These are phyloP conservation scores for Tetrax tetrax DNA, from an alignment of 2,113 vertebrate species.

Conservation along the genomic window DNA sequence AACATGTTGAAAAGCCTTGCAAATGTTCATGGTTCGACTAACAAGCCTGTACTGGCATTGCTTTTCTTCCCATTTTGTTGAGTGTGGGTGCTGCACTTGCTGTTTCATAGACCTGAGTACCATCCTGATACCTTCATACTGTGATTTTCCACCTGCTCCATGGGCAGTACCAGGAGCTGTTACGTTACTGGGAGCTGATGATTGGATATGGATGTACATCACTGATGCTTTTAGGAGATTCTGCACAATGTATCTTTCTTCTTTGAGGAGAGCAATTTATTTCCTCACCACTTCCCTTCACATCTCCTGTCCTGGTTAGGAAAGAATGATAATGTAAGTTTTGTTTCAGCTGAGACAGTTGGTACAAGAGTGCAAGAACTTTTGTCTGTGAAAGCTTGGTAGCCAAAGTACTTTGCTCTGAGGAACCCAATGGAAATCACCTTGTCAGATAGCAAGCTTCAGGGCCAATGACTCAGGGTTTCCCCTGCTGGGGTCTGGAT, in stretches of 20 bases:
- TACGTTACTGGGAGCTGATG: not conserved
- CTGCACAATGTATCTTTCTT: not conserved
- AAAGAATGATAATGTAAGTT: not conserved
- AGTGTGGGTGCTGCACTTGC: not conserved
- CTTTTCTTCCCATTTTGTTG: not conserved
- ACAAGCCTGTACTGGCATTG: not conserved
- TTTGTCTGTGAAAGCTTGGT: not conserved
- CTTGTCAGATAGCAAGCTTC: not conserved
- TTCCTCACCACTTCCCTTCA: not conserved
- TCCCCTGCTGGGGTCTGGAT: not conserved
- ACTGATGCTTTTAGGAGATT: not conserved
- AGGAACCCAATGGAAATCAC: not conserved
- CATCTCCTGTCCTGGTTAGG: not conserved
- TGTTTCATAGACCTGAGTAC: not conserved
- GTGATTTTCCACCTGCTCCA: not conserved
- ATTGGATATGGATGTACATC: not conserved
- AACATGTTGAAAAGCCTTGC: not conserved
- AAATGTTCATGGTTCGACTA: not conserved
- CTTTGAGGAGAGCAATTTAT: not conserved
- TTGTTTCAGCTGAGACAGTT: not conserved
- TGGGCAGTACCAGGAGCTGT: not conserved
- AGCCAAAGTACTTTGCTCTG: not conserved
- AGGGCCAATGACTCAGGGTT: not conserved
- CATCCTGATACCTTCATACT: not conserved
- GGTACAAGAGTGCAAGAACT: not conserved